phyloP scores from a whole-genome alignment of 1,140 invertebrate species.

The Lethrus apterus region DNA sequence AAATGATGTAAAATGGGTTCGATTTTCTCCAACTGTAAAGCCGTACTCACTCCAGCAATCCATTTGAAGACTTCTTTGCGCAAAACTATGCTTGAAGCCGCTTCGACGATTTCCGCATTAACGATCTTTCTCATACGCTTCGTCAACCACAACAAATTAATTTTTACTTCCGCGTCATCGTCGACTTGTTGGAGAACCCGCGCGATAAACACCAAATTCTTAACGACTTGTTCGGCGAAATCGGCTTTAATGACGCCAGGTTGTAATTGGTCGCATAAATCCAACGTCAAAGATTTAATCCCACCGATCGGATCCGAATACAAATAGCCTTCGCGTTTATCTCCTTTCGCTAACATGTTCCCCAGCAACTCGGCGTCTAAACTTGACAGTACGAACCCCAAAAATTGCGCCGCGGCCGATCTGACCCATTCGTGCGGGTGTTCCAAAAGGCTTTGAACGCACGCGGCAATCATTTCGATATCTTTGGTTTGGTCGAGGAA shows the following conservation, averaged over 20 bases:
- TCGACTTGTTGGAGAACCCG: slow-evolving; percentile 51
- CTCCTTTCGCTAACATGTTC: slow-evolving; percentile 40
- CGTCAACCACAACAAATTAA: slow-evolving; percentile 59
- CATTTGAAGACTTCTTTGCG: slow-evolving; percentile 66
- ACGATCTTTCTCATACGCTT: slow-evolving; percentile 60
- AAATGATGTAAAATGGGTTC: slow-evolving; percentile 48
- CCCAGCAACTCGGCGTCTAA: slow-evolving; percentile 55
- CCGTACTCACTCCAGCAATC: slow-evolving; percentile 56
- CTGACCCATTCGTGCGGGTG: slow-evolving; percentile 70
- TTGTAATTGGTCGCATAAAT: slow-evolving; percentile 65
- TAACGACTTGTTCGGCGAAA: slow-evolving; percentile 61
- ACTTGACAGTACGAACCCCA: slow-evolving; percentile 60
- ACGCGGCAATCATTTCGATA: slow-evolving; percentile 43
- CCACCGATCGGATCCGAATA: slow-evolving; percentile 51
- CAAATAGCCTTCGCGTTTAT: slow-evolving; percentile 49
- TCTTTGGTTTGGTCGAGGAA: slow-evolving; percentile 41
- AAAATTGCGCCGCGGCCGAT: slow-evolving; percentile 62
- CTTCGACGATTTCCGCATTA: slow-evolving; percentile 62
- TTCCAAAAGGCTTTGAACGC: slow-evolving; percentile 46
- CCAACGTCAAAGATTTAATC: slow-evolving; percentile 60
- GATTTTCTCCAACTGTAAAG: slow-evolving; percentile 49
- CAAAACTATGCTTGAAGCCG: slow-evolving; percentile 49
- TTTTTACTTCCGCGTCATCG: slow-evolving; percentile 35
- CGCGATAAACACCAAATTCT: slow-evolving; percentile 64
- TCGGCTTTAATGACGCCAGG: slow-evolving; percentile 49